Conservation (phyloP, 2,888 invertebrate genomes). For the Hemithea aestivaria region DNA sequence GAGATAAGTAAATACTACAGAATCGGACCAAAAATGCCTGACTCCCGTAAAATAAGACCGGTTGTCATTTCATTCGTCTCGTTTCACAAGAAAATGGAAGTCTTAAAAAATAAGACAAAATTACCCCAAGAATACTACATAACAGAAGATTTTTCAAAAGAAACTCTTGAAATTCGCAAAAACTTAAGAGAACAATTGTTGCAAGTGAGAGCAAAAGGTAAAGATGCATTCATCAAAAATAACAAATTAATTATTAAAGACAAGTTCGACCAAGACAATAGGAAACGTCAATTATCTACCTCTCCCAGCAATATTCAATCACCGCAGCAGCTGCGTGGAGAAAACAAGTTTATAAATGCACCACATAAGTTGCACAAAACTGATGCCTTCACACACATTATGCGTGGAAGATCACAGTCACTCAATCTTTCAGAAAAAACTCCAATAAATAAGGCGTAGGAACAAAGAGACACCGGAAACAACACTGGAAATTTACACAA, state of each 20-base stretch:
- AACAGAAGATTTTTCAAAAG: constrained; percentile 20
- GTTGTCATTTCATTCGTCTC: constrained; percentile 13
- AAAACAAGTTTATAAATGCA: constrained; percentile 3
- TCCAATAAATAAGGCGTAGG: constrained; percentile 15
- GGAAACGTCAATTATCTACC: constrained; percentile 8
- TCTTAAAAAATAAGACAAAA: constrained; percentile 18
- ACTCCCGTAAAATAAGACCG: constrained; percentile 12
- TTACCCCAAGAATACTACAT: constrained; percentile 12
- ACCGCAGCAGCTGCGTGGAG: not conserved
- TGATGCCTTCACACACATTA: constrained; percentile 10
- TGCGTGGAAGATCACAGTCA: constrained; percentile 10
- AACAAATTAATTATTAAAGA: constrained; percentile 10
- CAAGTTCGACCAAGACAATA: constrained; percentile 8
- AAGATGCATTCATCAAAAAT: constrained; percentile 11
- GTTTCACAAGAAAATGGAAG: constrained; percentile 9
- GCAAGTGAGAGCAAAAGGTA: constrained; percentile 16
- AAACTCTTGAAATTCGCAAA: constrained; percentile 12
- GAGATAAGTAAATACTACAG: constrained; percentile 15
- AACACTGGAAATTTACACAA: not conserved
- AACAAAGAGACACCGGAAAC: constrained; percentile 14
- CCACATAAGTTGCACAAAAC: constrained; percentile 14
- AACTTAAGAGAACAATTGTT: constrained; percentile 9
- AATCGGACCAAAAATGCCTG: constrained; percentile 12
- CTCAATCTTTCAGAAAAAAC: too few species aligned
- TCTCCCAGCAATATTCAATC: constrained; percentile 7